Evolutionary conservation across 2,888 invertebrate genomes (phyloP).

Genomic region (Scaptomyza reducta): DNA sequence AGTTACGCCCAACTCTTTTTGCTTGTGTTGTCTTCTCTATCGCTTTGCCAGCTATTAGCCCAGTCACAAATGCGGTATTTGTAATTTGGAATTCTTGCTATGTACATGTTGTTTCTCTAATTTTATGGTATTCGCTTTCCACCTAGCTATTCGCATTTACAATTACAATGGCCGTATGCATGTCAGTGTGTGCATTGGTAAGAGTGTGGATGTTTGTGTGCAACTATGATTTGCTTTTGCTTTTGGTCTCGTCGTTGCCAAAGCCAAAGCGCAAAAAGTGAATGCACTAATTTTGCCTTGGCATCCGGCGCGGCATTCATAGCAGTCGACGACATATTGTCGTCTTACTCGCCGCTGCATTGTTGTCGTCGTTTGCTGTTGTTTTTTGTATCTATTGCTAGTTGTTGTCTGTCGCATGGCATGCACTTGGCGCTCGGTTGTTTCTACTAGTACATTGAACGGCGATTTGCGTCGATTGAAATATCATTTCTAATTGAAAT

Average conservation of each 20-base stretch:
- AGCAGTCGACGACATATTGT: slow-evolving; percentile 54
- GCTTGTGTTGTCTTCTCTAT: not conserved
- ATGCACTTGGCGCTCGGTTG: slow-evolving; percentile 43
- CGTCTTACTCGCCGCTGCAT: slow-evolving; percentile 20
- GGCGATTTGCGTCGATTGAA: slow-evolving; percentile 54
- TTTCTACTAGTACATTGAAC: slow-evolving; percentile 28
- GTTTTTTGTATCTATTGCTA: slow-evolving; percentile 53
- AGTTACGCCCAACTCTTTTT: not conserved
- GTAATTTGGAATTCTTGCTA: slow-evolving; percentile 38
- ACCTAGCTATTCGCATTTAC: slow-evolving; percentile 58
- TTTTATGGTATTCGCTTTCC: slow-evolving; percentile 44
- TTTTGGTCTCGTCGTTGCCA: slow-evolving; percentile 47
- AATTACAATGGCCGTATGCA: slow-evolving; percentile 28
- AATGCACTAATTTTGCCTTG: slow-evolving; percentile 83
- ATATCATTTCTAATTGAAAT: slow-evolving; percentile 70
- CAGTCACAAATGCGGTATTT: slow-evolving; percentile 6
- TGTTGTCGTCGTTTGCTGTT: slow-evolving; percentile 18
- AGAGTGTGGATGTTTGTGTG: slow-evolving; percentile 1
- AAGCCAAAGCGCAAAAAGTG: slow-evolving; percentile 78
- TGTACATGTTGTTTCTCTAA: slow-evolving; percentile 37
- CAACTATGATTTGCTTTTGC: slow-evolving; percentile 21
- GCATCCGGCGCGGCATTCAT: slow-evolving; percentile 78
- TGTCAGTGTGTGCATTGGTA: slow-evolving; percentile 8
- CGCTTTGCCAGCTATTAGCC: slow-evolving; percentile 2
- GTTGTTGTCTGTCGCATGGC: slow-evolving; percentile 26